These are phyloP conservation scores for Cremastinae sp. DNA, from an alignment of 2,888 invertebrate genomes.

Conservation along the genomic window DNA sequence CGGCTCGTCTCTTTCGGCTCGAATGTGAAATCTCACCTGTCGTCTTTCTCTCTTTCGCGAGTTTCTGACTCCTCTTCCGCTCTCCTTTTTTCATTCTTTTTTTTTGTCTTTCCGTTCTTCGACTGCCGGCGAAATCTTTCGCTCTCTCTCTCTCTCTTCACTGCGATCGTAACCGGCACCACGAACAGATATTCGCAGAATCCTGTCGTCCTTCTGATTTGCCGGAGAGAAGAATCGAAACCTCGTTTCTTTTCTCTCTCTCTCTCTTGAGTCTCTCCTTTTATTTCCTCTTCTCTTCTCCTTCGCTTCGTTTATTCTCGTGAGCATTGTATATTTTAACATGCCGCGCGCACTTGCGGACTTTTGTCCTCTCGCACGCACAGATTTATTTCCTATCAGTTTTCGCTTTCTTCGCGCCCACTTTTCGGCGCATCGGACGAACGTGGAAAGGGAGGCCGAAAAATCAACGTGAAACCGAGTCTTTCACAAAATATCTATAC, in stretches of 20 bases:
- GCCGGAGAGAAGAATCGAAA: constrained; percentile 40
- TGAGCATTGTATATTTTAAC: constrained; percentile 56
- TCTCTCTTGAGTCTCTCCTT: constrained; percentile 8
- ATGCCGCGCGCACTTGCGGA: constrained; percentile 52
- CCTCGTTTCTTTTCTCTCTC: too few relatives aligned
- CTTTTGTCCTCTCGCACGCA: constrained; percentile 30
- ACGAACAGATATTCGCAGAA: constrained; percentile 61
- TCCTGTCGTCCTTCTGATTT: constrained; percentile 60
- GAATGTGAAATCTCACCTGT: constrained; percentile 26
- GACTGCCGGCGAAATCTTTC: constrained; percentile 37
- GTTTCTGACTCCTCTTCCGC: constrained; percentile 2
- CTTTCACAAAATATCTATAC: too few relatives aligned
- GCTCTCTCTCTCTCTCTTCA: constrained; percentile 26
- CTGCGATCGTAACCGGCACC: constrained; percentile 51
- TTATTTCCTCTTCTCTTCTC: background rate
- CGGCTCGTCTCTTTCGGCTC: constrained; percentile 22
- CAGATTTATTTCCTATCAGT: constrained; percentile 60
- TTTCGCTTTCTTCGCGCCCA: constrained; percentile 42
- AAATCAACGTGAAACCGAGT: constrained; percentile 20
- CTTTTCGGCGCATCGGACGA: constrained; percentile 21
- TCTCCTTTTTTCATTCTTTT: constrained; percentile 8
- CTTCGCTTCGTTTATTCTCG: constrained; percentile 7
- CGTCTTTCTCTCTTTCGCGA: constrained; percentile 18
- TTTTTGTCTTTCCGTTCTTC: constrained; percentile 24
- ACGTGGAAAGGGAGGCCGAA: constrained; percentile 23